Evolutionary conservation across 2,797 vertebrate species (phyloP), one percentile per base, ranked within the genome.

Genomic region (Phylloscopus collybita): DNA sequence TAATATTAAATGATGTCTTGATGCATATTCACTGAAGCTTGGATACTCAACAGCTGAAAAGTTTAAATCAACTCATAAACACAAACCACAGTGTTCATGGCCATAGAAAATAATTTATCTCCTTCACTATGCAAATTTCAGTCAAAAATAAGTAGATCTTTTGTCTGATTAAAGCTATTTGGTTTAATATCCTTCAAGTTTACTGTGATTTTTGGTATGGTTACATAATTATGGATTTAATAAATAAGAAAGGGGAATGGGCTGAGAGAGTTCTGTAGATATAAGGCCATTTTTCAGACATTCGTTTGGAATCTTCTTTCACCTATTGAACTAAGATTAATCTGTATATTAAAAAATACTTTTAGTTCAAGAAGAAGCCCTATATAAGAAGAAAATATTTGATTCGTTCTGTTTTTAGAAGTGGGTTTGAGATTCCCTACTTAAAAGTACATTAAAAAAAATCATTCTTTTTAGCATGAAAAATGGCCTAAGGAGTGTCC

Each of bases 141-240:
- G 42, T 62, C n/a, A 50, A 76, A 80, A 87, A n/a, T 57, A 71
- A 80, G 53, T 54, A 34, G 36, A 78, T 16, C 34, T 79, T 78
- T 88, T 86, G 17, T 93, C 34, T 82, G 26, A 71, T 81, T 86
- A 40, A 92, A 92, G 65, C 81, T 51, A 40, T 40, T 88, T 93
- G 10, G 26, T 80, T 88, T 86, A 76, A 80, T 93, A 56, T 45
- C 26, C 32, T 86, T 94, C 40, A 92, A 42, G 75, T 75, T 90
- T 79, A 74, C 30, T 76, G 19, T 53, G 51, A 53, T n/a, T 89
- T 94, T 51, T 61, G 1, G 1, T 72, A 30, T 53, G 15, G 61
- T 85, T 82, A 22, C 4, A 1, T 73, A 67, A 78, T 83, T 38
- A 70, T 40, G 17, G 49, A 38, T 88, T 80, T 95, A 42, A 60